Conservation (phyloP, 2,113 vertebrate genomes). For the Pluvianellus socialis region DNA sequence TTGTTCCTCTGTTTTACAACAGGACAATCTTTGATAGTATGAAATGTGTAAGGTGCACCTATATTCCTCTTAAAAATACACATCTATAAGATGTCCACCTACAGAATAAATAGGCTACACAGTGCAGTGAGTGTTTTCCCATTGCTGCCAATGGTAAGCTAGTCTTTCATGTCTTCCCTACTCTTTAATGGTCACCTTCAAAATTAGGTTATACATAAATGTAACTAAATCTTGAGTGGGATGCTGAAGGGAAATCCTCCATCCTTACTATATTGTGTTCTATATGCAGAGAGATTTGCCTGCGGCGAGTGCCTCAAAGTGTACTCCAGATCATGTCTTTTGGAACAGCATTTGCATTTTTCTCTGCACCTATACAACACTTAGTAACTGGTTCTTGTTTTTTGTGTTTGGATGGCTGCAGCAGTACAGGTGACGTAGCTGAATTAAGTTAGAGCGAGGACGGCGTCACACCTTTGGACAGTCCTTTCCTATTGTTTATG, state of each 20-base stretch:
- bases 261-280: neutral
- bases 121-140: neutral
- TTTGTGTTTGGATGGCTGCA: accelerated
- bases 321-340: neutral
- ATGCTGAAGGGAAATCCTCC: neutral
- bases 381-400: neutral
- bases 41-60: accelerated
- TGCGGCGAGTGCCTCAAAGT: neutral
- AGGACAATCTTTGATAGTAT: neutral
- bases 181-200: neutral
- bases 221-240: neutral
- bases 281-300: neutral
- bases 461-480: neutral
- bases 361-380: accelerated
- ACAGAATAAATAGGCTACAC: neutral
- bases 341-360: neutral
- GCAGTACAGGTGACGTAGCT: neutral
- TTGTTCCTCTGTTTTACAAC: neutral
- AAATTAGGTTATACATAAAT: neutral
- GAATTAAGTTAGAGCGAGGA: neutral
- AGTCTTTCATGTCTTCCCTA: neutral
- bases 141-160: neutral
- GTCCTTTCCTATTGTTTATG: accelerated
- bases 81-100: accelerated
- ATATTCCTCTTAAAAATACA: accelerated